Conservation (phyloP, 2,888 invertebrate species). For the Heliconius erato region DNA sequence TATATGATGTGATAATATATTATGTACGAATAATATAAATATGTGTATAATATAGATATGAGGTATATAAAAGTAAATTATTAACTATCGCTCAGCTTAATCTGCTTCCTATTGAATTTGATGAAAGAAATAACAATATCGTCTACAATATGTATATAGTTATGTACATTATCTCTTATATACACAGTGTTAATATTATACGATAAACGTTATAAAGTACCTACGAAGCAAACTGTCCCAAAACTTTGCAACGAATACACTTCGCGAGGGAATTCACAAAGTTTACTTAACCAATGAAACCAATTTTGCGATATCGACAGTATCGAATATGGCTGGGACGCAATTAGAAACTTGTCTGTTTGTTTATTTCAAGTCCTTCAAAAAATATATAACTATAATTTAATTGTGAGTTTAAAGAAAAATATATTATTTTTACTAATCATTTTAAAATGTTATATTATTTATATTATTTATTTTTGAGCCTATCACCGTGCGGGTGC, state of each 20-base stretch:
- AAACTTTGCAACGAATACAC: slow-evolving; percentile 20
- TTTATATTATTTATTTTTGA: too few relatives aligned
- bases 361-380: slow-evolving; percentile 16
- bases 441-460: too few relatives aligned
- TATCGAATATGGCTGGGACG: slow-evolving; percentile 14
- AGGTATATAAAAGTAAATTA: too few relatives aligned
- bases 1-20: too few relatives aligned
- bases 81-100: too few relatives aligned
- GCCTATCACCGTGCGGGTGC: too few relatives aligned
- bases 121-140: not conserved
- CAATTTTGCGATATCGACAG: slow-evolving; percentile 23
- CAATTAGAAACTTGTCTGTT: slow-evolving; percentile 22
- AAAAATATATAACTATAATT: not conserved
- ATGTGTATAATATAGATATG: too few relatives aligned
- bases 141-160: not conserved
- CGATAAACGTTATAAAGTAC: slow-evolving; percentile 5
- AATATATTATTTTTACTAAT: not conserved
- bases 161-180: slow-evolving; percentile 7
- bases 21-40: too few relatives aligned
- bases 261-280: slow-evolving; percentile 19
- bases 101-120: not conserved
- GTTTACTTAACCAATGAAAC: slow-evolving; percentile 25
- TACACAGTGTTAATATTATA: slow-evolving; percentile 13
- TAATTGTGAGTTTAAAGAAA: not conserved
- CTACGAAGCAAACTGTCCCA: slow-evolving; percentile 14